Percentiles rank a stretch among this genome's conserved stretches.
Conservation (phyloP, 2,113 vertebrate genomes). For the Tricholaema leucomelas region DNA sequence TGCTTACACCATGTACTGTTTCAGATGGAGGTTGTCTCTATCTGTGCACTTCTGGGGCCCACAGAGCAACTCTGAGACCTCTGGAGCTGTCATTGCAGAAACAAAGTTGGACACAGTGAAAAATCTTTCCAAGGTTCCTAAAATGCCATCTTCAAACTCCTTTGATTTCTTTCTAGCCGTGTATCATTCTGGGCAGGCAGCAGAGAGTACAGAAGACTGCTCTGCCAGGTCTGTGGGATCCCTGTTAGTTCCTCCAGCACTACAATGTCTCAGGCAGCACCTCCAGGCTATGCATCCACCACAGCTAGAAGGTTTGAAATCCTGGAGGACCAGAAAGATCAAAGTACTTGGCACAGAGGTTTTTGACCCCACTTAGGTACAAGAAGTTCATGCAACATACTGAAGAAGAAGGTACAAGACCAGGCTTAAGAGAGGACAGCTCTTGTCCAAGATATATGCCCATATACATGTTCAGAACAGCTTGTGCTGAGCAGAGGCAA, state of each 20-base stretch:
- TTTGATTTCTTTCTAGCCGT: neutral
- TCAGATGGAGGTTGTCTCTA: neutral
- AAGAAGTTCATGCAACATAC: neutral
- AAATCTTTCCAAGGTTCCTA: neutral
- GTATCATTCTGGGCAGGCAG: neutral
- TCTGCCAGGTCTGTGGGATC: neutral
- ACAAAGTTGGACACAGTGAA: neutral
- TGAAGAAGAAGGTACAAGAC: neutral
- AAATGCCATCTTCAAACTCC: neutral
- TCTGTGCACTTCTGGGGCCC: neutral
- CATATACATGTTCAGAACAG: neutral
- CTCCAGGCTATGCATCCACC: neutral
- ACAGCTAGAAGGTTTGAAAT: neutral
- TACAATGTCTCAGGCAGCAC: neutral
- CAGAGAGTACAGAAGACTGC: fast-evolving
- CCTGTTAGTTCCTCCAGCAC: neutral
- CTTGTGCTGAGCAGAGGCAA: neutral
- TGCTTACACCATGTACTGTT: neutral
- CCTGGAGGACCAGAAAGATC: neutral
- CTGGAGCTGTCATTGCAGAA: neutral
- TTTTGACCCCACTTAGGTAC: neutral
- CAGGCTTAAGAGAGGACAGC: neutral
- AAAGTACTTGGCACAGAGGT: neutral
- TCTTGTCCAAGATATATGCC: neutral
- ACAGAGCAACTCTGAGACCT: neutral